Percentiles rank a stretch among this genome's conserved stretches.
phyloP scores from a whole-genome alignment of 2,113 vertebrate genomes.

The Sylvilagus bachmani region DNA sequence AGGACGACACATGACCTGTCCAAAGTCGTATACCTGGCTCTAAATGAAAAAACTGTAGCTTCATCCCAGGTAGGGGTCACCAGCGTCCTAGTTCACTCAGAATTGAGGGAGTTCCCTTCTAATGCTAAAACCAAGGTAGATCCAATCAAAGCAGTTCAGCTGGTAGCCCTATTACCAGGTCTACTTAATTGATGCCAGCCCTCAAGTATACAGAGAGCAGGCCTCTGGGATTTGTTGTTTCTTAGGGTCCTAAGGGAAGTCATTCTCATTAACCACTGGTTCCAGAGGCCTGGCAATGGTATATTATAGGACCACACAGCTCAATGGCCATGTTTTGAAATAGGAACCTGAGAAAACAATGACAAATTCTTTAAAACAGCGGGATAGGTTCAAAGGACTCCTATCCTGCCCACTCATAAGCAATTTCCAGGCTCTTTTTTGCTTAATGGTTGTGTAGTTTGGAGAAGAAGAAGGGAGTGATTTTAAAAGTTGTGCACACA shows the following conservation, averaged over 20 bases:
- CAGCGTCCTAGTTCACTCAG: neutral
- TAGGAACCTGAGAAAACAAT: neutral
- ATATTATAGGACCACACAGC: neutral
- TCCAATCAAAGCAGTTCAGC: neutral
- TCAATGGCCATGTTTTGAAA: neutral
- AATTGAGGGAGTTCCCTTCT: neutral
- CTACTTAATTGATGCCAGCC: neutral
- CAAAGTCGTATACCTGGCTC: neutral
- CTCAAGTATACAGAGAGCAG: neutral
- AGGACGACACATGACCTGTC: neutral
- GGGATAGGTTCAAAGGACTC: neutral
- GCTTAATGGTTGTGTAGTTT: neutral
- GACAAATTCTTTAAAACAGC: constrained; percentile 3
- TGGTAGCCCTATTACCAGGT: neutral
- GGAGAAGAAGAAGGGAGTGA: constrained; percentile 33
- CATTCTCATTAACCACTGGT: neutral
- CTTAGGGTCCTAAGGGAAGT: neutral
- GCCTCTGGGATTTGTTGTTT: neutral
- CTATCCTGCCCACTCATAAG: neutral
- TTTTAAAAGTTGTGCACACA: constrained; percentile 62
- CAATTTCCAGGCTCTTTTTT: constrained; percentile 2
- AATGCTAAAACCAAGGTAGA: neutral
- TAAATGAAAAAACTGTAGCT: neutral
- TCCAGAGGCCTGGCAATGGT: neutral
- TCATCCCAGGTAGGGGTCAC: neutral